A percentile compares a stretch with the other conserved stretches of the same genome.
These are phyloP conservation scores for Gryllus longicercus DNA, from an alignment of 2,888 invertebrate species.

Conservation along the genomic window DNA sequence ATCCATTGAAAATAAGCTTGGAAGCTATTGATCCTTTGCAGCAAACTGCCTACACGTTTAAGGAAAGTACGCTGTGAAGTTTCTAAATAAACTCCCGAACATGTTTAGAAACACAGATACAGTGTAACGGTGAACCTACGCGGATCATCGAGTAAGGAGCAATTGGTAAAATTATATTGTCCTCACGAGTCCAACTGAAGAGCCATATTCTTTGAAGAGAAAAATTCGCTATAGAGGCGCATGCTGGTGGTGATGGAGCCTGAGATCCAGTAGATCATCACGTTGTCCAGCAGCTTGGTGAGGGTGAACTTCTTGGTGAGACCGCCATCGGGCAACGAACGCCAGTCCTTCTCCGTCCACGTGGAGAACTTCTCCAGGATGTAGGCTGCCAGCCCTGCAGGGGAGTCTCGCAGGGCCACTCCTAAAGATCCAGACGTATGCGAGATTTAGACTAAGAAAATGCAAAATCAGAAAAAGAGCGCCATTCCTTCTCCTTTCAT, in stretches of 20 bases:
- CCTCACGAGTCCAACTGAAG: slow-evolving; percentile 49
- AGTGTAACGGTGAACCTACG: too few species aligned
- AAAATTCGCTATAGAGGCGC: slow-evolving; percentile 68
- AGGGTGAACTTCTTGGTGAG: slow-evolving; percentile 48
- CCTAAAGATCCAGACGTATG: slow-evolving; percentile 51
- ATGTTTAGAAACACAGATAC: too few species aligned
- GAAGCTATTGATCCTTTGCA: too few species aligned
- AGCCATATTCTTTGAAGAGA: slow-evolving; percentile 45
- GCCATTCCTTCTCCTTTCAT: too few species aligned
- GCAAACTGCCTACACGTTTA: too few species aligned
- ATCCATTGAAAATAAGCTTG: too few species aligned
- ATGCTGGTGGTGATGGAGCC: slow-evolving; percentile 70
- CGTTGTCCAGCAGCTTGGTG: slow-evolving; percentile 64
- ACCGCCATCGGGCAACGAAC: slow-evolving; percentile 48
- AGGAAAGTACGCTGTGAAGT: too few species aligned
- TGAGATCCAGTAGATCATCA: slow-evolving; percentile 79
- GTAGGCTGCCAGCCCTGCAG: slow-evolving; percentile 83
- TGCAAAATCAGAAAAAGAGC: too few species aligned
- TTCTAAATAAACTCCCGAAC: too few species aligned
- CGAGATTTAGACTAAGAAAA: too few species aligned
- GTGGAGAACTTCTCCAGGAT: slow-evolving; percentile 84
- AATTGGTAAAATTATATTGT: neutral
- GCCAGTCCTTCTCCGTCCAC: slow-evolving; percentile 52
- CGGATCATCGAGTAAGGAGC: too few species aligned
- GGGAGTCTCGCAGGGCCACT: slow-evolving; percentile 67